Evolutionary conservation across 2,888 invertebrate species (phyloP).

Genomic region (Ophion slaviceki): DNA sequence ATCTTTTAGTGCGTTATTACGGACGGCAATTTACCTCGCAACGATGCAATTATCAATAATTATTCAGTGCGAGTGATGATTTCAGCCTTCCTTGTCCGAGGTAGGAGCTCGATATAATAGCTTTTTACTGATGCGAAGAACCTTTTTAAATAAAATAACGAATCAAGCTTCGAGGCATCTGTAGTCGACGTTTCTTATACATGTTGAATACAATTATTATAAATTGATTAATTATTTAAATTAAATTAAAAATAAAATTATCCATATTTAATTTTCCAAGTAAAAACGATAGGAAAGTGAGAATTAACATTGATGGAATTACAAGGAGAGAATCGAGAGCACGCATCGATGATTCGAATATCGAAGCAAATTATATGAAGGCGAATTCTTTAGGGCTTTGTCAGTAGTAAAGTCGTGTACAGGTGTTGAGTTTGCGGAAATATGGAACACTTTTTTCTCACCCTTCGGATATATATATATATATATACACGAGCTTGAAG

Average conservation of each 20-base stretch:
- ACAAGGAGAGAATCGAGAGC: background rate
- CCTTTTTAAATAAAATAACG: no score
- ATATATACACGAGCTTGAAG: background rate
- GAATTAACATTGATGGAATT: background rate
- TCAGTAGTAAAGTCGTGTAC: conserved; percentile 14
- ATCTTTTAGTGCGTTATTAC: background rate
- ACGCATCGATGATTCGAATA: background rate
- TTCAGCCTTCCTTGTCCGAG: background rate
- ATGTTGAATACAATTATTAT: no score
- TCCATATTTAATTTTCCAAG: no score
- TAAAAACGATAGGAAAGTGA: background rate
- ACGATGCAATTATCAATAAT: conserved; percentile 24
- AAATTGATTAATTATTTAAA: no score
- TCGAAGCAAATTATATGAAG: conserved; percentile 13
- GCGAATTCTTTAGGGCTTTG: conserved; percentile 15
- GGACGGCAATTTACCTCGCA: background rate
- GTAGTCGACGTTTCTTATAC: no score
- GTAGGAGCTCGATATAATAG: background rate
- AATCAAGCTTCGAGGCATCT: no score
- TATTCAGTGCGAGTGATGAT: background rate
- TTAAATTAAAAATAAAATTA: no score
- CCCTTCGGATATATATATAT: background rate
- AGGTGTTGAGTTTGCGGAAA: conserved; percentile 60
- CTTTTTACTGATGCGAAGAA: no score
- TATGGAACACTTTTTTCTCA: conserved; percentile 5